Evolutionary conservation across 2,113 vertebrate species (phyloP).

Genomic region (Rhea americana): DNA sequence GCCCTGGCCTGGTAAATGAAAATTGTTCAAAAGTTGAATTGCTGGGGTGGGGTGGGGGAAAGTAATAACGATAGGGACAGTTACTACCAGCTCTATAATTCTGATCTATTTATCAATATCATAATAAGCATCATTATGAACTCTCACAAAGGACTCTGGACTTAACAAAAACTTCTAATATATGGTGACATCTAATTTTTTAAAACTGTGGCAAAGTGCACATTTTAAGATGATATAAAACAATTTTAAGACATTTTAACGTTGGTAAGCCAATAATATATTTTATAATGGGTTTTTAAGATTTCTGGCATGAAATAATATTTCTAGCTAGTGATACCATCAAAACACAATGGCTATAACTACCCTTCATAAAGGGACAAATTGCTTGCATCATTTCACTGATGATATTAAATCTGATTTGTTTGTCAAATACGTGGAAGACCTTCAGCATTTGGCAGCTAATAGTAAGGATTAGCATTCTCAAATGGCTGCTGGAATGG

Average conservation of each 20-base stretch:
- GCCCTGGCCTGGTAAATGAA: neutral
- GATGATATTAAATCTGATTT: conserved; percentile 38
- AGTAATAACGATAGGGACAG: neutral
- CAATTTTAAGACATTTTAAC: neutral
- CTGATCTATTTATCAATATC: neutral
- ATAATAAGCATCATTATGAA: neutral
- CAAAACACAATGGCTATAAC: neutral
- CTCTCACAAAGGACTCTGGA: neutral
- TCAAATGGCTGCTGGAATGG: conserved; percentile 10
- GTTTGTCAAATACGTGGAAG: conserved; percentile 56
- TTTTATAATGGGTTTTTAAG: neutral
- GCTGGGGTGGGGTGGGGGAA: neutral
- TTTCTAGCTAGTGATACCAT: neutral
- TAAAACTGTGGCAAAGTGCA: neutral
- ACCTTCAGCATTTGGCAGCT: conserved; percentile 22
- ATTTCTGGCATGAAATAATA: neutral
- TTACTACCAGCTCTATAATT: neutral
- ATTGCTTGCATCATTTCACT: conserved; percentile 37
- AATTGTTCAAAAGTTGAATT: neutral
- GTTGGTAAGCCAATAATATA: neutral
- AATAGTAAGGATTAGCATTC: conserved; percentile 44
- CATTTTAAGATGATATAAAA: neutral
- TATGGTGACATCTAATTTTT: neutral
- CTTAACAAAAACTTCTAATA: neutral
- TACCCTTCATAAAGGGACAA: conserved; percentile 6